Conservation (phyloP, 2,797 vertebrate species). For the Anisognathus igniventris region DNA sequence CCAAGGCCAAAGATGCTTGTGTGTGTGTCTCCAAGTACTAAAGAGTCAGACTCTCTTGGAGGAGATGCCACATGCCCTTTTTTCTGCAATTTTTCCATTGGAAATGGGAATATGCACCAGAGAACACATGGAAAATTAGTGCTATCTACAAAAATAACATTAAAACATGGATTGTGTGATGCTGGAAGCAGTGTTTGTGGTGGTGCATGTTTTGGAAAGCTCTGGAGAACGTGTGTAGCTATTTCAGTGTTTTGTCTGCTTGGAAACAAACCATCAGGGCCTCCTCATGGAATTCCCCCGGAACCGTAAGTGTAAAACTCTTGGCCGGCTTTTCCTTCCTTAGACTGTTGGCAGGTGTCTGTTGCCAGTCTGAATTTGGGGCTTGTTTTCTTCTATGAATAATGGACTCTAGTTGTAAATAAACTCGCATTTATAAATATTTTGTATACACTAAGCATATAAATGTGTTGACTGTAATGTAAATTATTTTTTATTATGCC, state of each 20-base stretch:
- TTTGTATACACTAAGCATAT: slow-evolving; percentile 73
- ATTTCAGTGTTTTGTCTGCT: slow-evolving; percentile 25
- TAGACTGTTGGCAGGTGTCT: slow-evolving; percentile 18
- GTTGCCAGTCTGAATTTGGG: slow-evolving; percentile 16
- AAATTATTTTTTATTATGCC: slow-evolving; percentile 76
- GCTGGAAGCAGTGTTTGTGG: slow-evolving; percentile 14
- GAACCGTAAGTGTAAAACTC: background rate
- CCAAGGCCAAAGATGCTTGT: slow-evolving; percentile 83
- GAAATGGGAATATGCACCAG: background rate
- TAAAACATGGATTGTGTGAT: background rate
- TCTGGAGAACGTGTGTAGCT: background rate
- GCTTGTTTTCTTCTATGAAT: slow-evolving; percentile 22
- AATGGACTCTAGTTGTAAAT: slow-evolving; percentile 73
- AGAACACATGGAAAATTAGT: background rate
- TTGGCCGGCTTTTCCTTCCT: slow-evolving; percentile 58
- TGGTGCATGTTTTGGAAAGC: background rate
- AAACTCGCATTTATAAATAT: slow-evolving; percentile 76
- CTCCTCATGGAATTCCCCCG: background rate
- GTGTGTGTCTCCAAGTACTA: slow-evolving; percentile 74
- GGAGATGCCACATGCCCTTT: background rate
- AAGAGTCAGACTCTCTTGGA: background rate
- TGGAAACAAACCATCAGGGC: slow-evolving; percentile 9
- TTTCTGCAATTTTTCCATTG: background rate
- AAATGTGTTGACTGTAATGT: slow-evolving; percentile 69
- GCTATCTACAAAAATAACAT: background rate